These are phyloP conservation scores for Clostera curtula DNA, from an alignment of 2,888 invertebrate species.

Conservation along the genomic window DNA sequence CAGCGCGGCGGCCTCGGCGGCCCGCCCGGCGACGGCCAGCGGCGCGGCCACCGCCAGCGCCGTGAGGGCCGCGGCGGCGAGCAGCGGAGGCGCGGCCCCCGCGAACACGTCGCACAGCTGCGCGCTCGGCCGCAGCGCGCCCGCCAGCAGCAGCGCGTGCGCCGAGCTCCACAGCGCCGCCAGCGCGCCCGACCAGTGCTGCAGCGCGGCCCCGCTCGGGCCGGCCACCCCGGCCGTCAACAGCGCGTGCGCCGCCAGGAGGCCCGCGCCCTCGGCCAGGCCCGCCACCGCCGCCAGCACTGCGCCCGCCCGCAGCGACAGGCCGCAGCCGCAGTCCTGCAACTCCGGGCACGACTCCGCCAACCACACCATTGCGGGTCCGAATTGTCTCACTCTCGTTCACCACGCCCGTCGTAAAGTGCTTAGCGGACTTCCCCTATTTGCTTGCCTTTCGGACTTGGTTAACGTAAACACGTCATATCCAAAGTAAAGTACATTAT, in stretches of 20 bases:
- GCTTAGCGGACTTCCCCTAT: too few relatives aligned
- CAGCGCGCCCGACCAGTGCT: constrained; percentile 25
- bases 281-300: too few relatives aligned
- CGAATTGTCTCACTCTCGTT: too few relatives aligned
- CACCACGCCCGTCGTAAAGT: too few relatives aligned
- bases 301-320: constrained; percentile 21
- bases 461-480: too few relatives aligned
- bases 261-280: too few relatives aligned
- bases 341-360: constrained; percentile 30
- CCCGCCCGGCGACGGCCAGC: constrained; percentile 5
- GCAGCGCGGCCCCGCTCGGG: constrained; percentile 9
- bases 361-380: constrained; percentile 26
- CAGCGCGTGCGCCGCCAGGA: constrained; percentile 1
- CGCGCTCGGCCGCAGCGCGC: constrained; percentile 19
- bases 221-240: constrained; percentile 17
- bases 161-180: constrained; percentile 29
- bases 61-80: constrained; percentile 10
- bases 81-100: constrained; percentile 25
- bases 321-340: constrained; percentile 17
- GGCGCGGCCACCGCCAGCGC: constrained; percentile 6
- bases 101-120: constrained; percentile 34
- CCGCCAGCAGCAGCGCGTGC: constrained; percentile 26
- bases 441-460: too few relatives aligned
- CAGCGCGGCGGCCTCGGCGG: constrained; percentile 2
- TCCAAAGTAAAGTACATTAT: too few relatives aligned